Evolutionary conservation across 1,140 invertebrate genomes (phyloP).

Genomic region (Galleria mellonella): DNA sequence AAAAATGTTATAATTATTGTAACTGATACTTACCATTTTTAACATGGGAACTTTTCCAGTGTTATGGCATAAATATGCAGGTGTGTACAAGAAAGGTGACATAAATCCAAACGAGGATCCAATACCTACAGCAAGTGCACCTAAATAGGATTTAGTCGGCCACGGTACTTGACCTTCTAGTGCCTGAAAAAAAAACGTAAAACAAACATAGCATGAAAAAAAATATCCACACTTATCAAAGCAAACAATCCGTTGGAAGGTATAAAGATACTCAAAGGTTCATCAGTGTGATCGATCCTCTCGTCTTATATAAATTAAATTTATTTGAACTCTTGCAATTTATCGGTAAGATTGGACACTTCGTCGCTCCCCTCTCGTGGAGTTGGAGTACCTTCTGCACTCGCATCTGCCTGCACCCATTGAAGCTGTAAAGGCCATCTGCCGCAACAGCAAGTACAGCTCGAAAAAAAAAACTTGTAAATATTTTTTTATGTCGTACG

Average conservation of each 20-base stretch:
- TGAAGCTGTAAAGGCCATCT: no score
- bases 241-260: no score
- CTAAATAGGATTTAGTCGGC: conserved; percentile 24
- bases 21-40: conserved; percentile 36
- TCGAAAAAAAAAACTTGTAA: no score
- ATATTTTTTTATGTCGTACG: no score
- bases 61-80: conserved; percentile 40
- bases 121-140: conserved; percentile 34
- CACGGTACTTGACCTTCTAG: conserved; percentile 16
- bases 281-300: neutral
- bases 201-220: neutral
- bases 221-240: neutral
- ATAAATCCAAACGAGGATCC: conserved; percentile 38
- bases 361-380: no score
- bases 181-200: conserved; percentile 9
- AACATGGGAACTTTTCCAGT: conserved; percentile 41
- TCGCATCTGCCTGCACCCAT: no score
- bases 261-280: no score
- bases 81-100: conserved; percentile 39
- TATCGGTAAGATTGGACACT: no score
- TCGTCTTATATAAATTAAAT: neutral
- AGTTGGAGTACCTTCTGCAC: no score
- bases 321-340: no score
- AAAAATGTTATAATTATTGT: no score
- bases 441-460: no score